Evolutionary conservation across 2,888 invertebrate genomes (phyloP), one percentile per base, ranked within the genome.

Genomic region (Pollenia labialis): DNA sequence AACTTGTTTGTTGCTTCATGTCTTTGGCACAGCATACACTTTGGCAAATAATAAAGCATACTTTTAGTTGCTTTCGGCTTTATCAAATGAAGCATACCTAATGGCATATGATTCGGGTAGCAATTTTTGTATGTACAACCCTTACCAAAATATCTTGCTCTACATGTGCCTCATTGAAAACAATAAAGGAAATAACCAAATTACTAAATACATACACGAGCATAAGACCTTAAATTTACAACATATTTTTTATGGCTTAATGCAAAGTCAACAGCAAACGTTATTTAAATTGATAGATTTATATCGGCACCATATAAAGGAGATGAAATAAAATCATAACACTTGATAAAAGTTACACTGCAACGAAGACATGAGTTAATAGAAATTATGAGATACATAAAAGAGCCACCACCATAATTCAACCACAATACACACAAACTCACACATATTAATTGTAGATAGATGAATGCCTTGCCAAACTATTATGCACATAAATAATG

Each of bases 281-380:
- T 46, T 56, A 88, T 88, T 90, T 90, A 91, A 91, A 90, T 90
- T 91, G 90, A 90, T 90, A 91, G 91, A 91, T 91, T 91, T 90
- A 90, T 90, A 81, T 68, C 85, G 72, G 71, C 72, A 72, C 9
- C 46, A 48, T 42, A 75, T 64, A 52, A 69, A 72, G 52, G 32
- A 72, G 62, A 71, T 62, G 54, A 72, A 85, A 85, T 85, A 48
- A 81, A 85, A 85, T 85, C 74, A 85, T 80, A 75, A 85, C 82
- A 81, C 77, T 46, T 23, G 42, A 42, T 52, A 56, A 8, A 18
- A 42, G n/a, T 71, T 40, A 4, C 18, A 50, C 50, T 86, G 54
- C 12, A n/a, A 60, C 18, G 14, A 42, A 32, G 52, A 81, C 62
- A 84, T 83, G 87, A 89, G 88, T 87, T 88, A 88, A 88, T 88